Percentiles rank a stretch among this genome's conserved stretches.
These are phyloP conservation scores for Lophotis ruficrista DNA, from an alignment of 2,113 vertebrate genomes.

Conservation along the genomic window DNA sequence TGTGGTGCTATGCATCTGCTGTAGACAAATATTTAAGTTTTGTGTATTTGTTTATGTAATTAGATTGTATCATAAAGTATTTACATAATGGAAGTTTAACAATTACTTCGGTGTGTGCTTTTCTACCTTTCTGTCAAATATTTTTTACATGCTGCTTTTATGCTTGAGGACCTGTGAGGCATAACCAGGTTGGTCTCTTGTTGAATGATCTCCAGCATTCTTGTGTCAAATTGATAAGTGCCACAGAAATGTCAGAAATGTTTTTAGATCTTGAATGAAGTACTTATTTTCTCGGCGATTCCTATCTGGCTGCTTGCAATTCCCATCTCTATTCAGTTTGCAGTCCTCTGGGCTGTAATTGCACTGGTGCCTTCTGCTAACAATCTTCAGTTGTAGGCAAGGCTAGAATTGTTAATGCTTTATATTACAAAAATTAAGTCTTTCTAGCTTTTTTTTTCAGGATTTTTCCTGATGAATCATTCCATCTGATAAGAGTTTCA, in stretches of 20 bases:
- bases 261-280: not conserved
- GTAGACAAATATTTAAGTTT: not conserved
- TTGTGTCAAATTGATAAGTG: not conserved
- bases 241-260: not conserved
- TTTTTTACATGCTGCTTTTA: not conserved
- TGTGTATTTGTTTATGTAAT: not conserved
- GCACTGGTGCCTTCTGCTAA: not conserved
- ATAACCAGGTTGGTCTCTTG: not conserved
- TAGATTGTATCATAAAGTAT: not conserved
- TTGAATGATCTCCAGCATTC: not conserved
- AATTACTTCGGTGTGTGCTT: not conserved
- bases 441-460: not conserved
- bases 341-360: not conserved
- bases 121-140: not conserved
- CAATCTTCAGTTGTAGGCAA: not conserved
- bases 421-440: not conserved
- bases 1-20: not conserved
- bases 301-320: not conserved
- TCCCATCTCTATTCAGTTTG: not conserved
- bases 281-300: not conserved
- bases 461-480: not conserved
- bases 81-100: not conserved
- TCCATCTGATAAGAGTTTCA: not conserved
- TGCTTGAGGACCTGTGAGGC: not conserved
- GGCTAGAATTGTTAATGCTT: not conserved